Percentiles rank a stretch among this genome's conserved stretches.
Evolutionary conservation across 2,113 vertebrate genomes (phyloP).

Genomic region (Orientallactaga bullata): DNA sequence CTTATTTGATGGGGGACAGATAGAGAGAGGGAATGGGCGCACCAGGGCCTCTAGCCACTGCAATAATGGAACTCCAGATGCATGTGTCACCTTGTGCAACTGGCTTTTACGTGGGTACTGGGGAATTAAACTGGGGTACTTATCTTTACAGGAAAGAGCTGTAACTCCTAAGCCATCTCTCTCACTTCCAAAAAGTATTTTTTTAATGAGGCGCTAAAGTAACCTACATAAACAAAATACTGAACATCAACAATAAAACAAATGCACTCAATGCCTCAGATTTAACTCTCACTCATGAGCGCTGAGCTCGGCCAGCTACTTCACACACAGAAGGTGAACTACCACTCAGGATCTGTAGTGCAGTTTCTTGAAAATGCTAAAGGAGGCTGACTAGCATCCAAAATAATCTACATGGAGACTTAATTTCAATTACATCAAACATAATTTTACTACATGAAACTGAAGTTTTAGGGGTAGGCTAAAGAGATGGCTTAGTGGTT

Average conservation of each 20-base stretch:
- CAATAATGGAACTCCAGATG: too few species aligned
- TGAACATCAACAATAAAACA: slow-evolving; percentile 45
- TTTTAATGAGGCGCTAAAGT: slow-evolving; percentile 41
- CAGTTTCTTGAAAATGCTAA: slow-evolving; percentile 24
- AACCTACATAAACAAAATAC: slow-evolving; percentile 42
- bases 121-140: too few species aligned
- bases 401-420: slow-evolving; percentile 44
- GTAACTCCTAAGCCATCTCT: too few species aligned
- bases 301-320: not conserved
- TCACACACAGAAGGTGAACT: not conserved
- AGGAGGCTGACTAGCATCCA: slow-evolving; percentile 51
- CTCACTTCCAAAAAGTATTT: not conserved
- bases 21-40: too few species aligned
- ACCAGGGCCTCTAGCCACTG: too few species aligned
- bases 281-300: slow-evolving; percentile 19
- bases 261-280: slow-evolving; percentile 14
- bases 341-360: not conserved
- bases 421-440: slow-evolving; percentile 49
- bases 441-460: slow-evolving; percentile 39
- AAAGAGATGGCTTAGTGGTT: too few species aligned
- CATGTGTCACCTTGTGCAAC: too few species aligned
- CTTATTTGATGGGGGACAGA: too few species aligned
- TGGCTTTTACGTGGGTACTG: too few species aligned
- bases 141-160: too few species aligned
- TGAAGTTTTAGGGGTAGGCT: slow-evolving; percentile 10